Evolutionary conservation across 2,797 vertebrate species (phyloP).

Genomic region (Prunella strophiata): DNA sequence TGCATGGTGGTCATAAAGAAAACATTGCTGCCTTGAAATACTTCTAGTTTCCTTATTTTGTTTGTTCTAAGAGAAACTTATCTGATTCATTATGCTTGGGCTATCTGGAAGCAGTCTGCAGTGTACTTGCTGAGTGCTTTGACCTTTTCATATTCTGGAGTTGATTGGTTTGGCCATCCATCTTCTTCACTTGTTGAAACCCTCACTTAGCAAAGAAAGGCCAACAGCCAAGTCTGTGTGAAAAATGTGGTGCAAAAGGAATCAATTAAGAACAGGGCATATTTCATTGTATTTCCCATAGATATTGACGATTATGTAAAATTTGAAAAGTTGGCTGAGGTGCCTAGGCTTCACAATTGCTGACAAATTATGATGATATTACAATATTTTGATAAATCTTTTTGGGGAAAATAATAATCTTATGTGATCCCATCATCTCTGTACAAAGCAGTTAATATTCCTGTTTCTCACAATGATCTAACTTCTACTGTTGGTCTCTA

Average conservation of each 20-base stretch:
- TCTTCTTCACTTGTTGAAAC: conserved; percentile 63
- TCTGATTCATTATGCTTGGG: background rate
- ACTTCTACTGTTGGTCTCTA: background rate
- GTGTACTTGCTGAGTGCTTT: background rate
- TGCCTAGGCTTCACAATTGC: background rate
- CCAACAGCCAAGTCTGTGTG: conserved; percentile 40
- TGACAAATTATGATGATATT: conserved; percentile 42
- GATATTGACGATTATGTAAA: background rate
- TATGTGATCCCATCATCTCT: background rate
- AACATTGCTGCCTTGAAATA: conserved; percentile 15
- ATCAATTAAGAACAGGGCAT: conserved; percentile 30
- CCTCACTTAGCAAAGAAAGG: conserved; percentile 51
- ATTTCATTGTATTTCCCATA: conserved; percentile 49
- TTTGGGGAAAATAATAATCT: background rate
- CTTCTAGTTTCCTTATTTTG: conserved; percentile 18
- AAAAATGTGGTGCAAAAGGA: conserved; percentile 52
- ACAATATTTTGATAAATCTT: conserved; percentile 36
- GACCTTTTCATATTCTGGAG: conserved; percentile 44
- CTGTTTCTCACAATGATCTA: background rate
- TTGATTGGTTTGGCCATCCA: conserved; percentile 34
- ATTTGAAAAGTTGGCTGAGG: conserved; percentile 26
- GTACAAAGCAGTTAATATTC: background rate
- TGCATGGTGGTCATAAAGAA: background rate
- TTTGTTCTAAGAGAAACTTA: conserved; percentile 7
- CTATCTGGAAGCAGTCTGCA: conserved; percentile 25